Evolutionary conservation across 2,113 vertebrate species (phyloP).

Genomic region (Pandion haliaetus): DNA sequence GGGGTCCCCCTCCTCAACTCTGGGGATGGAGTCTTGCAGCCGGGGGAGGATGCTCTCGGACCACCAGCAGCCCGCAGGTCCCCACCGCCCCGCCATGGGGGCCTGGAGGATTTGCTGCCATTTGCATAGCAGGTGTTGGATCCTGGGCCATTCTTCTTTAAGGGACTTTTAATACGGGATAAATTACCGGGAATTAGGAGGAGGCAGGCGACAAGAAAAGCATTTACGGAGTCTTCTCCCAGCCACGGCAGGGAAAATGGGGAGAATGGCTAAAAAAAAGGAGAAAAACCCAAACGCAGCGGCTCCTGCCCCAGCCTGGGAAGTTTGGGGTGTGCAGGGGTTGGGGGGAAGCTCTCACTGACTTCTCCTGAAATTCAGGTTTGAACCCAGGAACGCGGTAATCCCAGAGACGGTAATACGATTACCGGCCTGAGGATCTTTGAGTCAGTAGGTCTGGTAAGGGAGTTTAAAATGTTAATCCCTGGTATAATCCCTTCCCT

Average conservation of each 20-base stretch:
- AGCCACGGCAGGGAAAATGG: neutral
- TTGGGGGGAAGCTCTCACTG: neutral
- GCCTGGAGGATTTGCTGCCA: conserved; percentile 70
- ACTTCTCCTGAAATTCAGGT: conserved; percentile 75
- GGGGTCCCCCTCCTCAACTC: neutral
- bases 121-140: conserved; percentile 88
- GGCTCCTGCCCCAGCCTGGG: neutral
- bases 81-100: neutral
- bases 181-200: conserved; percentile 82
- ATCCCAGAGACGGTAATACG: conserved; percentile 79
- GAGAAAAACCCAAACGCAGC: neutral
- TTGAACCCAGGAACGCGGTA: conserved; percentile 66
- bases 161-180: conserved; percentile 84
- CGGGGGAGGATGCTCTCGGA: neutral
- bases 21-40: neutral
- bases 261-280: neutral
- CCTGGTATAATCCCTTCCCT: conserved; percentile 82
- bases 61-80: neutral
- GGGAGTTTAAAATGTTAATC: conserved; percentile 90
- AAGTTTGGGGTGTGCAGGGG: neutral
- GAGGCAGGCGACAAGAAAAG: conserved; percentile 67
- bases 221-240: conserved; percentile 25
- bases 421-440: conserved; percentile 78
- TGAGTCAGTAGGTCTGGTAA: conserved; percentile 83
- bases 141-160: conserved; percentile 78